These are phyloP conservation scores for Anastrepha obliqua DNA, from an alignment of 1,140 invertebrate species.

Conservation along the genomic window DNA sequence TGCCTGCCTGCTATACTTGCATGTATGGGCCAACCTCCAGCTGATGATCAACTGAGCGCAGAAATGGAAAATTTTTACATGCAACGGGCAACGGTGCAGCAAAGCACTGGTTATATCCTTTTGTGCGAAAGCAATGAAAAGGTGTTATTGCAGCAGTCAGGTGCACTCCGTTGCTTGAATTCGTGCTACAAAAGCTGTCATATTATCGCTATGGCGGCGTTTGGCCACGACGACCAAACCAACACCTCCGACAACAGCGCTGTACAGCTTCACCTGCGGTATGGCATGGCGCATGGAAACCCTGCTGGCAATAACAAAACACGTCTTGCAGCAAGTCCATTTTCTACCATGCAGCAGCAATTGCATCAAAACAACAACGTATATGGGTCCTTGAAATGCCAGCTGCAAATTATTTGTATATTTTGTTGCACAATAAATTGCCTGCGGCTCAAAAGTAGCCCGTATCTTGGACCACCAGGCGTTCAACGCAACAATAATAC, in stretches of 20 bases:
- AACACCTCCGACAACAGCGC: background rate
- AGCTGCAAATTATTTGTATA: slow-evolving; percentile 14
- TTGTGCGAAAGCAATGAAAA: background rate
- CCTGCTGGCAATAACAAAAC: slow-evolving; percentile 1
- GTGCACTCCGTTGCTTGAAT: background rate
- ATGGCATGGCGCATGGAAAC: background rate
- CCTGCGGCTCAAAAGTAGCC: background rate
- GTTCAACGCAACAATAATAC: background rate
- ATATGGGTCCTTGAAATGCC: background rate
- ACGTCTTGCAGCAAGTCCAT: slow-evolving; percentile 2
- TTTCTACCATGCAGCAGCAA: slow-evolving; percentile 28
- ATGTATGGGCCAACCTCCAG: background rate
- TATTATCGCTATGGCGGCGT: slow-evolving; percentile 1
- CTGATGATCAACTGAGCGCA: background rate
- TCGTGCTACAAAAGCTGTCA: background rate
- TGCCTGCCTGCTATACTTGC: too few species aligned
- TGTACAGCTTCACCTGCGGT: background rate
- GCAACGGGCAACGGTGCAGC: slow-evolving; percentile 7
- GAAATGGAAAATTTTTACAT: slow-evolving; percentile 34
- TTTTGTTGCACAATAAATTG: background rate
- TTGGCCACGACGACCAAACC: background rate
- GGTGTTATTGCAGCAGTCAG: background rate
- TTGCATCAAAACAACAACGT: background rate
- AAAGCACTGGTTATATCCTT: background rate
- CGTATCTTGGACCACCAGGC: background rate